These are phyloP conservation scores for Chaetophractus vellerosus DNA, from an alignment of 2,797 vertebrate species.

Conservation along the genomic window DNA sequence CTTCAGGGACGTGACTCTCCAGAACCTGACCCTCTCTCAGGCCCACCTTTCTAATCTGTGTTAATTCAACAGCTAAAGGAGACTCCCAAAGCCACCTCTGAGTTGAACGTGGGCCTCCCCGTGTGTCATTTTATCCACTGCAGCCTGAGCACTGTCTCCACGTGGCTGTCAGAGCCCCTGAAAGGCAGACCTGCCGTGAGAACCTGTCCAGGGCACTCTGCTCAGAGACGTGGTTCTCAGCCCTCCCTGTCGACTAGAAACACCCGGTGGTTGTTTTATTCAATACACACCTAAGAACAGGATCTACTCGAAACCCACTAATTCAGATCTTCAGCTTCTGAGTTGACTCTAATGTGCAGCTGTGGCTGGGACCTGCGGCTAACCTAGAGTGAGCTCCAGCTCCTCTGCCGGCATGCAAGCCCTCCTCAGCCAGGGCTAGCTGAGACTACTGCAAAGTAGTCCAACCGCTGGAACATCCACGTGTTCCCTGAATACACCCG, in stretches of 20 bases:
- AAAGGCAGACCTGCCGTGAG: background rate
- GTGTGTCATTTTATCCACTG: background rate
- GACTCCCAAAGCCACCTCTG: background rate
- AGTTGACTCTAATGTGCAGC: background rate
- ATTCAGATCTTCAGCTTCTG: rapidly evolving
- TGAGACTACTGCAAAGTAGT: no score
- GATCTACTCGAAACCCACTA: background rate
- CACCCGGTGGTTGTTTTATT: background rate
- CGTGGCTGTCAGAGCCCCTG: rapidly evolving
- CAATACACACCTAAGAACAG: no score
- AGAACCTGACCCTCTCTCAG: background rate
- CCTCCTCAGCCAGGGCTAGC: background rate
- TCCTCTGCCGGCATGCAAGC: background rate
- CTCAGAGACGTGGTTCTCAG: background rate
- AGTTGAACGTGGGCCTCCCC: background rate
- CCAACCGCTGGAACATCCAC: rapidly evolving
- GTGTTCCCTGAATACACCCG: background rate
- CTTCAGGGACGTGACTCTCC: background rate
- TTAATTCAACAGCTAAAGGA: background rate
- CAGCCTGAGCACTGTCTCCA: rapidly evolving
- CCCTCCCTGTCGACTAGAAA: background rate
- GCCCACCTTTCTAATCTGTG: background rate
- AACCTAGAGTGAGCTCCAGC: background rate
- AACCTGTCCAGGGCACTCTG: background rate
- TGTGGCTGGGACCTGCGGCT: background rate